These are phyloP conservation scores for Echinops telfairi DNA, from an alignment of 2,113 vertebrate species.

Conservation along the genomic window DNA sequence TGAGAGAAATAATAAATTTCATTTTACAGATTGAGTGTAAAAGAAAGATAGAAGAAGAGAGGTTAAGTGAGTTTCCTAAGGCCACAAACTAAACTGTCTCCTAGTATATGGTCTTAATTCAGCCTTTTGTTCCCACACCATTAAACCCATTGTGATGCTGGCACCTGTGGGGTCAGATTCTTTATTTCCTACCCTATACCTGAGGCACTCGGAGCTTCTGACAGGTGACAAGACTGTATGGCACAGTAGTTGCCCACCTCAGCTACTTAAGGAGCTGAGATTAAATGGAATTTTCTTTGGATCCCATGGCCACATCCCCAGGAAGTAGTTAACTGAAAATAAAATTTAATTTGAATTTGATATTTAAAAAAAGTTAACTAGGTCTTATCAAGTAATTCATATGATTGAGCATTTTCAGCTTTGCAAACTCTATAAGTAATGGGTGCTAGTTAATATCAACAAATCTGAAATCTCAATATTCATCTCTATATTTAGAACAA, in stretches of 20 bases:
- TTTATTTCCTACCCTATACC: constrained; percentile 54
- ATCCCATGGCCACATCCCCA: neutral
- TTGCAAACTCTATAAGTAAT: neutral
- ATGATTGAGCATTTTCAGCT: neutral
- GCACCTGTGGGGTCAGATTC: constrained; percentile 40
- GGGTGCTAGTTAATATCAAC: neutral
- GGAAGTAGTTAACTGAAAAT: neutral
- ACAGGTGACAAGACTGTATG: constrained; percentile 61
- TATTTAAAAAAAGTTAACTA: constrained; percentile 1
- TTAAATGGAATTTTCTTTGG: neutral
- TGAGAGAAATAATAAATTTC: constrained; percentile 55
- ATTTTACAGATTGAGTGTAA: constrained; percentile 60
- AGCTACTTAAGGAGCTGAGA: neutral
- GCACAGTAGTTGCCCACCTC: constrained; percentile 56
- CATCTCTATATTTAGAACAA: neutral
- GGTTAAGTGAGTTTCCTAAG: constrained; percentile 64
- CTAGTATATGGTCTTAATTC: constrained; percentile 64
- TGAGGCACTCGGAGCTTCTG: constrained; percentile 53
- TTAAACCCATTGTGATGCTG: constrained; percentile 66
- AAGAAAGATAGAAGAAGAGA: constrained; percentile 34
- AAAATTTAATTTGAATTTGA: neutral
- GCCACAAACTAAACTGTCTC: constrained; percentile 71
- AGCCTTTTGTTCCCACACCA: constrained; percentile 63
- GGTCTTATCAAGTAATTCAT: neutral
- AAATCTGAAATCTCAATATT: neutral